Evolutionary conservation across 2,888 invertebrate species (phyloP).

Genomic region (Thera obeliscata): DNA sequence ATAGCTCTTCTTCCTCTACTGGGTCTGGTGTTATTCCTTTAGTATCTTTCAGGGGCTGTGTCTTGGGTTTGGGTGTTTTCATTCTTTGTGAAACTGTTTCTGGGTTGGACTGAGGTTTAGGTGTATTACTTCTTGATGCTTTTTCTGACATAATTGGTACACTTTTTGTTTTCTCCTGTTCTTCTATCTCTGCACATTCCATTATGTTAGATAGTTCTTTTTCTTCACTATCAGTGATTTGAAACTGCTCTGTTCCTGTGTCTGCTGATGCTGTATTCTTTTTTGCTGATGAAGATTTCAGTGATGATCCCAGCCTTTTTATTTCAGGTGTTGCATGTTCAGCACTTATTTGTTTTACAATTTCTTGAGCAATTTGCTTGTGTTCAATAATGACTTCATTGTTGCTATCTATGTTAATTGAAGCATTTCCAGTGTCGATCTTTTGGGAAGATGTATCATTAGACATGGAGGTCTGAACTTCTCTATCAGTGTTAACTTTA

Average conservation of each 20-base stretch:
- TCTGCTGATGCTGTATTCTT: constrained; percentile 76
- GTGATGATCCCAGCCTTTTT: constrained; percentile 18
- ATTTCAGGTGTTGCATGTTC: constrained; percentile 35
- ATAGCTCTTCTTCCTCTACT: constrained; percentile 43
- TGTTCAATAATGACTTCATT: constrained; percentile 34
- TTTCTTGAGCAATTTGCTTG: constrained; percentile 35
- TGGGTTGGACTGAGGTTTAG: constrained; percentile 8
- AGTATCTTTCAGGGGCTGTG: constrained; percentile 4
- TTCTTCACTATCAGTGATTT: constrained; percentile 75
- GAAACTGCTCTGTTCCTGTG: constrained; percentile 65
- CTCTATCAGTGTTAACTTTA: constrained; percentile 67
- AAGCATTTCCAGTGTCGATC: constrained; percentile 44
- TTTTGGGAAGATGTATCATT: constrained; percentile 24
- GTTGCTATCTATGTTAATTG: constrained; percentile 46
- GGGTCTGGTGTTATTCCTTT: constrained; percentile 9
- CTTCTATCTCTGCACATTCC: constrained; percentile 54
- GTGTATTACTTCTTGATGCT: constrained; percentile 16
- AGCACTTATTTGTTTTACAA: constrained; percentile 15
- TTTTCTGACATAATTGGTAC: constrained; percentile 18
- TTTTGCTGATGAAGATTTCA: constrained; percentile 33
- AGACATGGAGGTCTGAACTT: constrained; percentile 65
- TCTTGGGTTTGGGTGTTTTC: constrained; percentile 2
- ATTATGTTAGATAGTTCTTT: constrained; percentile 68
- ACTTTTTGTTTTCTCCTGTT: constrained; percentile 32
- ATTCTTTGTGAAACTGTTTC: constrained; percentile 18